A percentile compares a stretch with the other conserved stretches of the same genome.
Evolutionary conservation across 2,113 vertebrate species (phyloP).

Genomic region (Gasterosteus aculeatus): DNA sequence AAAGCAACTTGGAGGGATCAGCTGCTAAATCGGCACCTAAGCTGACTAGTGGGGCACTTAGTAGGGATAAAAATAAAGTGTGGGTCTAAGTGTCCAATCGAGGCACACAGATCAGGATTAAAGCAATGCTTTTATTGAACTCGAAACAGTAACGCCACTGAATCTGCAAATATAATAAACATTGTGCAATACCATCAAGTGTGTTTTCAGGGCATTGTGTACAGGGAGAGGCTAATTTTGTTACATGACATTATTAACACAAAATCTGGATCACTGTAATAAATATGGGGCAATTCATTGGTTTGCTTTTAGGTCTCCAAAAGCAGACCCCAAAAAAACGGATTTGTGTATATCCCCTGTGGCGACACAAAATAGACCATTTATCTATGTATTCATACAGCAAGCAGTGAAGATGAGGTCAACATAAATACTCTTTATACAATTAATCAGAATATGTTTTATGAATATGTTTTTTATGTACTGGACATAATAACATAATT

Average conservation of each 20-base stretch:
- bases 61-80: not conserved
- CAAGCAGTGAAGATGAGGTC: not conserved
- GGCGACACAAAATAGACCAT: not conserved
- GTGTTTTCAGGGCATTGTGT: conserved; percentile 10
- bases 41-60: conserved; percentile 16
- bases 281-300: conserved; percentile 52
- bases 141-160: not conserved
- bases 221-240: conserved; percentile 20
- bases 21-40: not conserved
- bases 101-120: conserved; percentile 11
- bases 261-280: conserved; percentile 45
- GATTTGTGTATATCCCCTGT: conserved; percentile 14
- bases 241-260: conserved; percentile 47
- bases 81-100: conserved; percentile 2
- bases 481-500: not conserved
- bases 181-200: not conserved
- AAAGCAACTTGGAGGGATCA: conserved; percentile 13
- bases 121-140: conserved; percentile 24
- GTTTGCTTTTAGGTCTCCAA: conserved; percentile 42
- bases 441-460: not conserved
- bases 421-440: not conserved
- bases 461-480: not conserved
- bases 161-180: not conserved
- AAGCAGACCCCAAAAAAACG: conserved; percentile 29
- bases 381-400: not conserved